These are phyloP conservation scores for Drosophila pandora DNA, from an alignment of 1,140 invertebrate species.

Conservation along the genomic window DNA sequence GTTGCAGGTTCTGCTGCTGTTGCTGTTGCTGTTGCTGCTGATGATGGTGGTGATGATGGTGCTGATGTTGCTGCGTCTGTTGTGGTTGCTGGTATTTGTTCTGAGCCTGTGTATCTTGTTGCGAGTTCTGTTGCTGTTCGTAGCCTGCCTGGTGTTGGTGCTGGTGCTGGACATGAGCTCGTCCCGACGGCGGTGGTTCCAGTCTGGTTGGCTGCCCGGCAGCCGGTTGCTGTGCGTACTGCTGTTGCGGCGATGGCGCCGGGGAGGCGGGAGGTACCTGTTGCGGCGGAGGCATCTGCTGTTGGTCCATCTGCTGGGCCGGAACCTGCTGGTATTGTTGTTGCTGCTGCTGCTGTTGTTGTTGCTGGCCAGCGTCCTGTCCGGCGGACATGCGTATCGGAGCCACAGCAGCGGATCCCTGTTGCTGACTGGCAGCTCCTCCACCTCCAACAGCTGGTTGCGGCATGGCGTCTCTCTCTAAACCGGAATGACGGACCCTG, in stretches of 20 bases:
- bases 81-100: neutral
- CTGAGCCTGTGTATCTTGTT: conserved; percentile 3
- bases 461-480: conserved; percentile 32
- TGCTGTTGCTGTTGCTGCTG: conserved; percentile 25
- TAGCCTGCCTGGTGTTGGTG: conserved; percentile 22
- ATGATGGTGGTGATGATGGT: conserved; percentile 40
- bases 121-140: conserved; percentile 24
- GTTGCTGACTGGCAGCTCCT: neutral
- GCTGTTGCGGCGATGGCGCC: conserved; percentile 24
- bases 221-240: conserved; percentile 57
- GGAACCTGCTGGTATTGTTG: neutral
- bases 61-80: neutral
- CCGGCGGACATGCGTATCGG: conserved; percentile 44
- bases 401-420: conserved; percentile 6
- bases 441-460: conserved; percentile 8
- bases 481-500: conserved; percentile 57
- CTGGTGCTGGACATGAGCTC: conserved; percentile 60
- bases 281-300: conserved; percentile 25
- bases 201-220: conserved; percentile 62
- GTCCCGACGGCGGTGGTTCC: conserved; percentile 42
- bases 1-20: conserved; percentile 35
- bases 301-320: conserved; percentile 5
- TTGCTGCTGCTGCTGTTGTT: neutral
- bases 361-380: conserved; percentile 40
- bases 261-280: conserved; percentile 22